These are phyloP conservation scores for Drepana arcuata DNA, from an alignment of 1,140 invertebrate species.

Conservation along the genomic window DNA sequence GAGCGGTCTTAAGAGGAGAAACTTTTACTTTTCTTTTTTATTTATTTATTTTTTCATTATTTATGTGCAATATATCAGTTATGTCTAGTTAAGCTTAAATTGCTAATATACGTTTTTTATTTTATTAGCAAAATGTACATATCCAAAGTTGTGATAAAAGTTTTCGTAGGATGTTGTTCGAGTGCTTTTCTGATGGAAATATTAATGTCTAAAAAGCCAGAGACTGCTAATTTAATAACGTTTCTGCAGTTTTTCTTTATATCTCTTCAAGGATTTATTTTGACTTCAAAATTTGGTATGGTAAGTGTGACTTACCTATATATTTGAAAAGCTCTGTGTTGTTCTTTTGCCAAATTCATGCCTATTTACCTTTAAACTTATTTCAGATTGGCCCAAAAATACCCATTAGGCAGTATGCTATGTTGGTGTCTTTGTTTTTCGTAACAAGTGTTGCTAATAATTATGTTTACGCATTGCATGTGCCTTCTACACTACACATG, in stretches of 20 bases:
- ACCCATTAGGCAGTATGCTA: slow-evolving; percentile 45
- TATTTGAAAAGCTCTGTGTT: slow-evolving; percentile 1
- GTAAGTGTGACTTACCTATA: slow-evolving; percentile 25
- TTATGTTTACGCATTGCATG: slow-evolving; percentile 63
- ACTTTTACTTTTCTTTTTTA: too few species aligned
- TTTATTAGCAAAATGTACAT: slow-evolving; percentile 20
- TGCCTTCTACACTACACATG: slow-evolving; percentile 63
- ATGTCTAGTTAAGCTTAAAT: too few species aligned
- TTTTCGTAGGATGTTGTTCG: slow-evolving; percentile 49
- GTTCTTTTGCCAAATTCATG: slow-evolving; percentile 1
- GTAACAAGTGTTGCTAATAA: slow-evolving; percentile 60
- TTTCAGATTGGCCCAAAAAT: slow-evolving; percentile 57
- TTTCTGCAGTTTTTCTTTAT: slow-evolving; percentile 55
- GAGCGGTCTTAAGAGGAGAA: too few species aligned
- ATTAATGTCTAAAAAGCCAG: slow-evolving; percentile 37
- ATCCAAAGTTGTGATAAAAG: slow-evolving; percentile 27
- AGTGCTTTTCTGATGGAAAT: slow-evolving; percentile 63
- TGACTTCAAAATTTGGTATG: slow-evolving; percentile 33
- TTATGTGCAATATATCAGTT: too few species aligned
- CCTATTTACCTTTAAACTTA: slow-evolving; percentile 11
- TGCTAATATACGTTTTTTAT: not conserved
- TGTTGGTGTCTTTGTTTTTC: slow-evolving; percentile 53
- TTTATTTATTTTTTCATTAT: too few species aligned
- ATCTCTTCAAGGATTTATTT: slow-evolving; percentile 37
- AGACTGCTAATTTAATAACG: slow-evolving; percentile 50